Base-by-base conservation (phyloP, 2,797 vertebrate species). In the Oreochromis mossambicus region DNA sequence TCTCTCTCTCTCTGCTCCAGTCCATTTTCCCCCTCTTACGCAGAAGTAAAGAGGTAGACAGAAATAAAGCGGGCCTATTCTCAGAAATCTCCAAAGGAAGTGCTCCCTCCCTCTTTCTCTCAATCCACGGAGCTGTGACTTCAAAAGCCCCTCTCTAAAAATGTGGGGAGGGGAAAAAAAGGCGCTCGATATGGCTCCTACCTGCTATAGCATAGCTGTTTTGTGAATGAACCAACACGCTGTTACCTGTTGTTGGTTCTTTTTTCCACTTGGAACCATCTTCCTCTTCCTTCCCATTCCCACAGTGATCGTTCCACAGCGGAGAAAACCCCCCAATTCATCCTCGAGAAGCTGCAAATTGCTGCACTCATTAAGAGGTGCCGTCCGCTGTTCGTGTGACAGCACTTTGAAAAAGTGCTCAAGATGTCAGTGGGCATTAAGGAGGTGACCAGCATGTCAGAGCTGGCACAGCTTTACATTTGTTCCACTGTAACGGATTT, bases 41-140 rank as follows among this genome's bases (percentile, higher is more conserved):
- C 15, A 76, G 83, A 82, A 1, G 24, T 73, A 38, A 86, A 80
- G 85, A 88, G 84, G 83, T 32, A 70, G 85, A 86, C 86, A 46
- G 80, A 91, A 92, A 92, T 92, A 90, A 91, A 89, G 88, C 8
- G 17, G 43, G 19, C 83, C 82, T 87, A 63, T 91, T 92, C 90
- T 90, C 82, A 85, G 86, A 92, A 83, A 89, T 88, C 78, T 90
- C 87, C 86, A 89, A 86, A 93, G 81, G 83, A 88, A 86, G 82
- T 76, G 56, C 75, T 43, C 76, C 8, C 55, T 77, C 43, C 43
- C 52, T 34, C 54, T 76, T 77, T 76, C 79, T 82, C 80, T 81
- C 48, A n/a, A 54, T 84, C 80, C 51, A 7, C 1, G 14, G 79
- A 83, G 88, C 88, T 54, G 56, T 78, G 85, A 80, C 89, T 88